Evolutionary conservation across 2,888 invertebrate genomes (phyloP).

Genomic region (Trachelus stipa): DNA sequence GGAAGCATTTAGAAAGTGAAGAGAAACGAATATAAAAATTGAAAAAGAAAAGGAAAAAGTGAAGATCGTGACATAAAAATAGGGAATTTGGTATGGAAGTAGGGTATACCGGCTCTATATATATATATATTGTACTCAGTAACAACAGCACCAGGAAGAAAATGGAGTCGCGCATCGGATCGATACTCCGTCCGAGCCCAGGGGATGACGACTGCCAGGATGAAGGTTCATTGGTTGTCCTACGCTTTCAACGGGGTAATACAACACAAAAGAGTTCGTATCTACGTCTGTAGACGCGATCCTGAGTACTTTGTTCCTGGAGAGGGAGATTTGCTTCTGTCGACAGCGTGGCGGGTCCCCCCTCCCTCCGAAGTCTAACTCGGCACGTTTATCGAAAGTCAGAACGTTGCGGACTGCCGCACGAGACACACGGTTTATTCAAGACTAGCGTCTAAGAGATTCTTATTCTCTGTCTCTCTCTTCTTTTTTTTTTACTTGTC

Average conservation of each 20-base stretch:
- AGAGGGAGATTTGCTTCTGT: constrained; percentile 25
- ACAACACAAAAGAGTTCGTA: neutral
- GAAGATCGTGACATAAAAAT: neutral
- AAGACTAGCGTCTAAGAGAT: neutral
- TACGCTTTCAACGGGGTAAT: neutral
- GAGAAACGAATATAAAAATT: neutral
- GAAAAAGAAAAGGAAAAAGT: neutral
- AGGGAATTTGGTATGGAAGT: neutral
- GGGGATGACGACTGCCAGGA: neutral
- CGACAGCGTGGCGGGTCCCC: constrained; percentile 40
- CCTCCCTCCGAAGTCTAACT: constrained; percentile 8
- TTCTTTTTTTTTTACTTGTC: neutral
- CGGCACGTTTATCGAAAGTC: constrained; percentile 39
- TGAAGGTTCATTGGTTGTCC: neutral
- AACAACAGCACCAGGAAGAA: neutral
- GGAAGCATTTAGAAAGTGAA: neutral
- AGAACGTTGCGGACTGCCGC: constrained; percentile 33
- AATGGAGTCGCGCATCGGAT: neutral
- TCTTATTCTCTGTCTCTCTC: neutral
- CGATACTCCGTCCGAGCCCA: neutral
- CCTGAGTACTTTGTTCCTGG: constrained; percentile 18
- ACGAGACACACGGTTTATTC: neutral
- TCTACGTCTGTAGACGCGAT: constrained; percentile 15
- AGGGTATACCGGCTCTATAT: neutral
- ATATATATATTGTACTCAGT: neutral